Conservation (phyloP, 2,797 vertebrate species). For the Manis crassicaudata region DNA sequence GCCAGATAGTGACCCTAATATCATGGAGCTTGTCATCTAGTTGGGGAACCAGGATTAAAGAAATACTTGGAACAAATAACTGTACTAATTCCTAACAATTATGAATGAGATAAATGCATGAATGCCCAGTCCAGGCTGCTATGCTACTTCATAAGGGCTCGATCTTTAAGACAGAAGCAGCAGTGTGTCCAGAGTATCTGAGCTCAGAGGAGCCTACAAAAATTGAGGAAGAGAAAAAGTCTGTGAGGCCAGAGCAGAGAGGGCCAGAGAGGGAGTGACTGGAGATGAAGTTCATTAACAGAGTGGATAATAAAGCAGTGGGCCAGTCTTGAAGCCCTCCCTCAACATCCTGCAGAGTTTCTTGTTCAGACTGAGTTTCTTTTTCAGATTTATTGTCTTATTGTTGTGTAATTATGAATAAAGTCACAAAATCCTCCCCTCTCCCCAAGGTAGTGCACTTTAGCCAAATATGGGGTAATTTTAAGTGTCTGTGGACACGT, state of each 20-base stretch:
- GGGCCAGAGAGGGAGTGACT: too few relatives aligned
- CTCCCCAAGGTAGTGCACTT: not conserved
- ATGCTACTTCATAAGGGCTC: rapidly evolving
- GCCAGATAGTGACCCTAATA: not conserved
- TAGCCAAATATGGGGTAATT: not conserved
- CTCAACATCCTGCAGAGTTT: not conserved
- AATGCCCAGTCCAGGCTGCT: not conserved
- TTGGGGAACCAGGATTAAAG: not conserved
- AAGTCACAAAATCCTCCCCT: not conserved
- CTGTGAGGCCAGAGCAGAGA: not conserved
- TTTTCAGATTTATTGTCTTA: not conserved
- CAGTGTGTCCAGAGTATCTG: not conserved
- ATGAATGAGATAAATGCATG: not conserved
- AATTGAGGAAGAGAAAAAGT: not conserved
- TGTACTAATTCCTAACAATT: not conserved
- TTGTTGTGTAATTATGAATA: not conserved
- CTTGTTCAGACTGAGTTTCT: not conserved
- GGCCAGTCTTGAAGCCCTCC: not conserved
- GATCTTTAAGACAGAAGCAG: not conserved
- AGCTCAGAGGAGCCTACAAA: not conserved
- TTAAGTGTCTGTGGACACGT: not conserved
- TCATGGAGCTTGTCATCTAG: not conserved
- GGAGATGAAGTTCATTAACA: not conserved
- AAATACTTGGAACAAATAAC: not conserved
- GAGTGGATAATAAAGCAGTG: not conserved